Percentiles rank a stretch among this genome's conserved stretches.
phyloP scores from a whole-genome alignment of 2,113 vertebrate genomes.

The Tachycineta bicolor region DNA sequence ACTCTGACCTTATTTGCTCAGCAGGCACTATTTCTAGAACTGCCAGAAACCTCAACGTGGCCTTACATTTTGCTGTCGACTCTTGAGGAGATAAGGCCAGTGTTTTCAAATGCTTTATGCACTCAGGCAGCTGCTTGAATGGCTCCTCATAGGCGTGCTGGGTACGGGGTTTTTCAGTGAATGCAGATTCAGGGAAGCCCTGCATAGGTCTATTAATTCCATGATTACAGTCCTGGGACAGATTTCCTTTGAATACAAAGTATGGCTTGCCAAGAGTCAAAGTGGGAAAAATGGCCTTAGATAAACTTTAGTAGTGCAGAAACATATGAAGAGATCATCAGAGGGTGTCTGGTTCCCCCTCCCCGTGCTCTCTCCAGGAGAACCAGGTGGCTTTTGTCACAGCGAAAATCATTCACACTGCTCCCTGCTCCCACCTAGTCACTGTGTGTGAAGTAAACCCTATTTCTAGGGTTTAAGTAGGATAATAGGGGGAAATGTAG shows the following conservation, averaged over 20 bases:
- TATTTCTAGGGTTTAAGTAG: slow-evolving; percentile 34
- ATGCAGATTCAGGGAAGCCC: slow-evolving; percentile 37
- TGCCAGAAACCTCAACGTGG: slow-evolving; percentile 54
- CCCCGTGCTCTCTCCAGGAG: not conserved
- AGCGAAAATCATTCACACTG: not conserved
- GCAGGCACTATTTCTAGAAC: slow-evolving; percentile 53
- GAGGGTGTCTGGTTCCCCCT: not conserved
- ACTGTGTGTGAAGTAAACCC: slow-evolving; percentile 39
- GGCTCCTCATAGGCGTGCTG: not conserved
- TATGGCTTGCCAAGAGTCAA: slow-evolving; percentile 20
- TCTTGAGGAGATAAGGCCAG: slow-evolving; percentile 54
- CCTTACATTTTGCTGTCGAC: slow-evolving; percentile 50
- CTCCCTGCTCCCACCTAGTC: slow-evolving; percentile 8
- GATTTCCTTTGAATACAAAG: slow-evolving; percentile 44
- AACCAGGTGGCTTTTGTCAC: slow-evolving; percentile 54
- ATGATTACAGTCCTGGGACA: slow-evolving; percentile 36
- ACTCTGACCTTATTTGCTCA: slow-evolving; percentile 64
- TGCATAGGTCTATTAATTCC: slow-evolving; percentile 41
- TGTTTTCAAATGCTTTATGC: slow-evolving; percentile 54
- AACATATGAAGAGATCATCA: slow-evolving; percentile 5
- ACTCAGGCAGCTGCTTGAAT: slow-evolving; percentile 47
- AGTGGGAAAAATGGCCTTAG: not conserved
- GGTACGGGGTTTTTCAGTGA: slow-evolving; percentile 27
- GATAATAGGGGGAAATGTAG: not conserved
- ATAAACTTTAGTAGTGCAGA: slow-evolving; percentile 15